Base-by-base conservation (phyloP, 37 sponge, comb jelly and placozoan genomes). In the Beroe forskalii region DNA sequence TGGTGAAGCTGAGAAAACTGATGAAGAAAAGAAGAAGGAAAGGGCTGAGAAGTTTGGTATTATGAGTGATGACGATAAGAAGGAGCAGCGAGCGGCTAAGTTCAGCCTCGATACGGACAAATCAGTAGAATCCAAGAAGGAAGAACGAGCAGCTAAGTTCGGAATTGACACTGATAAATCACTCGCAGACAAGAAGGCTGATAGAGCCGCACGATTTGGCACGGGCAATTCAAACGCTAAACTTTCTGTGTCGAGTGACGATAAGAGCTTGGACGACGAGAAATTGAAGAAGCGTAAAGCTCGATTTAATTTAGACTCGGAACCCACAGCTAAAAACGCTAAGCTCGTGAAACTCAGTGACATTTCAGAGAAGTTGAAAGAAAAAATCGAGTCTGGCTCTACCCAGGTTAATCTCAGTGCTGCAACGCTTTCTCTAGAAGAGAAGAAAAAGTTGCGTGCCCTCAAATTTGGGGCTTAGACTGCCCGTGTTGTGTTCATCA, bases 391-490 rank as follows among this genome's bases (percentile, higher is more conserved):
- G 55, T 17, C 55, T 24, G 86, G 86, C 4, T 44, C 44, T 27
- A 80, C 86, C 0, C 28, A 80, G 86, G 86, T 80, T 22, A 42
- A 44, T 44, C 86, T 80, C 30, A 80, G 86, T 80, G 55, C 86
- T 2, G 86, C 55, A 0, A 27, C 38, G 20, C 24, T 80, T 9
- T 33, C 40, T 1, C n/a, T 44, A 1, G 86, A 41, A 43, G 86
- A 80, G 55, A 80, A 80, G 55, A 80, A 42, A 25, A 80, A 80
- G 55, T 44, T 80, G 86, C 28, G 86, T 24, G 86, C 86, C 24
- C 86, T 80, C n/a, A 80, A 80, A 80, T 80, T 80, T 80, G 86
- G 86, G 0, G 86, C 86, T 3, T 80, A 44, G n/a, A n/a, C n/a
- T n/a, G n/a, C n/a, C n/a, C n/a, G n/a, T n/a, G n/a, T n/a, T n/a